A percentile compares a stretch with the other conserved stretches of the same genome.
Conservation (phyloP, 2,113 vertebrate species). For the Percina caprodes region DNA sequence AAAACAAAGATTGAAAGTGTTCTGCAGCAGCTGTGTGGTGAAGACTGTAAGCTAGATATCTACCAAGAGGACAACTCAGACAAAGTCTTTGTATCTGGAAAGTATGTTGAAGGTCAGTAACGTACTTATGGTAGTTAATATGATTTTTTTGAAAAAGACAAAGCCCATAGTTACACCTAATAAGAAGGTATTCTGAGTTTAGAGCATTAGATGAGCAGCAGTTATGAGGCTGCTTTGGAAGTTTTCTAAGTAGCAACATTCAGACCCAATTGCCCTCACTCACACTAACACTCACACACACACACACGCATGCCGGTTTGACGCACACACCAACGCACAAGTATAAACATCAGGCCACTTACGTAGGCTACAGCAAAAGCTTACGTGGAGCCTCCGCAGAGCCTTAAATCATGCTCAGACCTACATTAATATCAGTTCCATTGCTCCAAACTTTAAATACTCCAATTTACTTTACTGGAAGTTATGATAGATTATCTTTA, state of each 20-base stretch:
- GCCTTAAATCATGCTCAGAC: too few relatives aligned
- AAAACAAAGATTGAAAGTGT: conserved; percentile 71
- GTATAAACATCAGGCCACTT: too few relatives aligned
- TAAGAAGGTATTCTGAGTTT: not conserved
- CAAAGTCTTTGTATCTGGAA: conserved; percentile 79
- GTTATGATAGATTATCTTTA: not conserved
- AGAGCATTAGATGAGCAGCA: not conserved
- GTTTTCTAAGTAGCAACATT: not conserved
- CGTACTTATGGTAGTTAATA: not conserved
- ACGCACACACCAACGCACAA: too few relatives aligned
- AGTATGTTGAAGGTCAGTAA: conserved; percentile 81
- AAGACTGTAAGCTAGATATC: conserved; percentile 80
- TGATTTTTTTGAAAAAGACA: not conserved
- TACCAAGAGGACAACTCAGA: conserved; percentile 77
- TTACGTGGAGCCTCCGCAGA: too few relatives aligned
- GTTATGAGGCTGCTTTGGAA: not conserved
- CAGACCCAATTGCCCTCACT: too few relatives aligned
- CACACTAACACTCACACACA: too few relatives aligned
- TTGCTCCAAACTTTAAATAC: conserved; percentile 1
- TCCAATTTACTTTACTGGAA: not conserved
- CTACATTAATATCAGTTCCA: not conserved
- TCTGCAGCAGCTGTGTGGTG: conserved; percentile 73
- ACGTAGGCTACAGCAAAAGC: too few relatives aligned
- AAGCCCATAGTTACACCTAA: not conserved
- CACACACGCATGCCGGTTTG: too few relatives aligned